A percentile compares a stretch with the other conserved stretches of the same genome.
Evolutionary conservation across 2,113 vertebrate species (phyloP).

Genomic region (Agapornis roseicollis): DNA sequence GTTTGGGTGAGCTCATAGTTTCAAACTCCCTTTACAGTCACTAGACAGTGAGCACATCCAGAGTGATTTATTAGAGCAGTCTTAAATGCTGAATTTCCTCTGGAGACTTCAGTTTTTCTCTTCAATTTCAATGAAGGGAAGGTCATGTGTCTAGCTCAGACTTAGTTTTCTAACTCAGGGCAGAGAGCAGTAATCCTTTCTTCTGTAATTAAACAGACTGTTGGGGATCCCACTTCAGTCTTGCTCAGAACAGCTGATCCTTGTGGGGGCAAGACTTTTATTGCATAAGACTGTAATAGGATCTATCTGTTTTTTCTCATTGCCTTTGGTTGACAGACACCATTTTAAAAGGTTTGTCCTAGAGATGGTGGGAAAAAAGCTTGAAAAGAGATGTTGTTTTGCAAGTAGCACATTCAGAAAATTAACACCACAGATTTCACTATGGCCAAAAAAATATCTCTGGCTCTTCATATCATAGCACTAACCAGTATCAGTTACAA

Average conservation of each 20-base stretch:
- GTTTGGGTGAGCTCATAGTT: conserved; percentile 5
- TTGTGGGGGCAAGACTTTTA: not conserved
- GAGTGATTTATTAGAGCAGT: conserved; percentile 26
- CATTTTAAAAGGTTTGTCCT: not conserved
- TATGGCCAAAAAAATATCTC: not conserved
- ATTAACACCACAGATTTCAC: not conserved
- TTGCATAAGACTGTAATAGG: not conserved
- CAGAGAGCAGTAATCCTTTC: not conserved
- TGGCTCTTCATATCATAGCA: not conserved
- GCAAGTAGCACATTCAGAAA: not conserved
- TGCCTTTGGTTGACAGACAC: not conserved
- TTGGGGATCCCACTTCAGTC: not conserved
- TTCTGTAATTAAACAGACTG: not conserved
- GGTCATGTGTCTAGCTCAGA: not conserved
- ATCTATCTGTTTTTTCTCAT: not conserved
- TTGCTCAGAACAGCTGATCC: not conserved
- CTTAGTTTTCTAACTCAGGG: not conserved
- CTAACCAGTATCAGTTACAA: not conserved
- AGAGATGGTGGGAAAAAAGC: not conserved
- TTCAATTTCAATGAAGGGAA: not conserved
- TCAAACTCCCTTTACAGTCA: conserved; percentile 6
- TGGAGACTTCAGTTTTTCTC: conserved; percentile 2
- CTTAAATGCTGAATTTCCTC: conserved; percentile 28
- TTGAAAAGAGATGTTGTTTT: not conserved
- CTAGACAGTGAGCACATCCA: not conserved